phyloP scores from a whole-genome alignment of 2,888 invertebrate genomes.

The Diarsia brunnea region DNA sequence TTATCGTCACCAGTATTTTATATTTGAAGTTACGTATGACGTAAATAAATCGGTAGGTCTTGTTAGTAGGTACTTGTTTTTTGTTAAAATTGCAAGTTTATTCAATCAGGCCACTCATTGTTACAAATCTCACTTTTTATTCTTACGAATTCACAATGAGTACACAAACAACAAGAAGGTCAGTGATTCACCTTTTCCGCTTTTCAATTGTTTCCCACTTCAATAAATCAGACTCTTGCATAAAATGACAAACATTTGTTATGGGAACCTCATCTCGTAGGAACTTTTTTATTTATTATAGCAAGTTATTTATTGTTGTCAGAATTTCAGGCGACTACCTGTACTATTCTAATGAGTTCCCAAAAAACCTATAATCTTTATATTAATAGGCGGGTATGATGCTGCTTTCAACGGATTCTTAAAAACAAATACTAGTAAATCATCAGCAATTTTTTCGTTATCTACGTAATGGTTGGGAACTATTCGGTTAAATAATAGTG shows the following conservation, averaged over 20 bases:
- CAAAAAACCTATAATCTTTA: not conserved
- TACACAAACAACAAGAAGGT: conserved; percentile 5
- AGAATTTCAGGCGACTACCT: not conserved
- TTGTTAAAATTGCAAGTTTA: not conserved
- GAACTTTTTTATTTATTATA: not conserved
- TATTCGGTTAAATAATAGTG: conserved; percentile 53
- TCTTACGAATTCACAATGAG: conserved; percentile 13
- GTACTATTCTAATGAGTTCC: not conserved
- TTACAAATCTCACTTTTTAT: not conserved
- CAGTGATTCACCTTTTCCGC: conserved; percentile 15
- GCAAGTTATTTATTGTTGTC: not conserved
- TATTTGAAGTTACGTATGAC: not conserved
- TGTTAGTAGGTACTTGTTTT: not conserved
- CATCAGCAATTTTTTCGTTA: conserved; percentile 9
- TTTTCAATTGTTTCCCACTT: conserved; percentile 15
- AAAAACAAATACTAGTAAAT: conserved; percentile 33
- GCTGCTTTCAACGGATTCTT: conserved; percentile 14
- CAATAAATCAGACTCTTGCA: not conserved
- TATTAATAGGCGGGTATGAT: not conserved
- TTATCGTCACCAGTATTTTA: too few species aligned
- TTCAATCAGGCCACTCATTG: conserved; percentile 2
- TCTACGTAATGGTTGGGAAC: conserved; percentile 44
- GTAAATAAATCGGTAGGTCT: not conserved
- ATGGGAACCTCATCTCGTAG: not conserved
- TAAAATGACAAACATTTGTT: not conserved